Conservation (phyloP, 2,113 vertebrate genomes). For the Petromus typicus region DNA sequence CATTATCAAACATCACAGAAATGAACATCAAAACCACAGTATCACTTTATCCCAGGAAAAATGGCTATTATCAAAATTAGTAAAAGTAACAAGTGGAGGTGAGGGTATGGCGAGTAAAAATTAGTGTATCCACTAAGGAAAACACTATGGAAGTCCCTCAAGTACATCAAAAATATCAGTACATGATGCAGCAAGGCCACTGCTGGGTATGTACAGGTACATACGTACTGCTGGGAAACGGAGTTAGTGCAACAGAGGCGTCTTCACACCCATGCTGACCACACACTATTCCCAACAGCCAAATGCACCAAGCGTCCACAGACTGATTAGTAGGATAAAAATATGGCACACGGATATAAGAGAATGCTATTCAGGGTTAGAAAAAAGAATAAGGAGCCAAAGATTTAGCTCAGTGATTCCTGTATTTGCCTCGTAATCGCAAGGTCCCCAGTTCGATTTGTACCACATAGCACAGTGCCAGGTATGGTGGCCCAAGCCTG, state of each 20-base stretch:
- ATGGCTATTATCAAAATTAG: neutral
- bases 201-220: neutral
- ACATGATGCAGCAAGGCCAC: neutral
- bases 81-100: neutral
- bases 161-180: neutral
- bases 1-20: neutral
- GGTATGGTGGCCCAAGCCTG: too few species aligned
- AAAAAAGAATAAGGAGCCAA: too few species aligned
- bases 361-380: neutral
- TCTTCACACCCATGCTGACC: neutral
- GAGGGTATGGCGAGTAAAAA: neutral
- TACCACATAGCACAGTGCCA: too few species aligned
- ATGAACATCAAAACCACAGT: neutral
- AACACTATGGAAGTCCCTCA: too few species aligned
- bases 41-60: neutral
- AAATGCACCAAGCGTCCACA: neutral
- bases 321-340: neutral
- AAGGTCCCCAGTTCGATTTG: too few species aligned
- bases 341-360: neutral
- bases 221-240: neutral
- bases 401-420: too few species aligned
- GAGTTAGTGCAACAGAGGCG: neutral
- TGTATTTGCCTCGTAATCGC: too few species aligned
- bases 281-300: neutral
- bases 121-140: neutral